Percentiles rank a stretch among this genome's conserved stretches.
Evolutionary conservation across 2,113 vertebrate genomes (phyloP).

Genomic region (Oncorhynchus kisutch): DNA sequence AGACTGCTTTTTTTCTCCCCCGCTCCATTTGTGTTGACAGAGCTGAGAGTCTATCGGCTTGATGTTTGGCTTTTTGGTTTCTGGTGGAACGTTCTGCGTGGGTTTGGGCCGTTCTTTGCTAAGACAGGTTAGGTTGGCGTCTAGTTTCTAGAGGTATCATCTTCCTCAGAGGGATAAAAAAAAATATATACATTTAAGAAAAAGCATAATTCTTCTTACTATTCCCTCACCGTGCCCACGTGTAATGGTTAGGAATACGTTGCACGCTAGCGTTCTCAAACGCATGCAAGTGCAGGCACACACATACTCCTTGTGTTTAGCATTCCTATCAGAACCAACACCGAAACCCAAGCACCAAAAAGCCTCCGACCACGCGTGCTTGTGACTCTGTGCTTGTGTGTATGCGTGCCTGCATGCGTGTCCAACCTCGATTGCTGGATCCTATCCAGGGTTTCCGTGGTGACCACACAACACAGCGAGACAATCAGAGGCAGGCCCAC

Average conservation of each 20-base stretch:
- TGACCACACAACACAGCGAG: conserved; percentile 82
- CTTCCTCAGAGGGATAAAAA: background rate
- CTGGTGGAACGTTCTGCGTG: conserved; percentile 25
- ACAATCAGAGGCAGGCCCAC: conserved; percentile 82
- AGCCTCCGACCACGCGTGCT: conserved; percentile 54
- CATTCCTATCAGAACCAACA: conserved; percentile 72
- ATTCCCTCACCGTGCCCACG: background rate
- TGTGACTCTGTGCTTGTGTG: conserved; percentile 21
- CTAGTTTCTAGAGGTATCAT: background rate
- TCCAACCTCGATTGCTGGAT: conserved; percentile 78
- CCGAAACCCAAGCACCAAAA: conserved; percentile 57
- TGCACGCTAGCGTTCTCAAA: conserved; percentile 13
- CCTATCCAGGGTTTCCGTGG: conserved; percentile 84
- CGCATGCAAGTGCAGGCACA: conserved; percentile 20
- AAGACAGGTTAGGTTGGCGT: conserved; percentile 35
- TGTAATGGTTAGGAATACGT: conserved; percentile 17
- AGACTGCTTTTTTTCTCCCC: background rate
- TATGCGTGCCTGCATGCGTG: conserved; percentile 63
- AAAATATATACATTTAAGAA: background rate
- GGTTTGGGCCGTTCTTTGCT: conserved; percentile 31
- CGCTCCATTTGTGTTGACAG: conserved; percentile 28
- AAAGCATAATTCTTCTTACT: background rate
- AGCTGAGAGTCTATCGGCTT: conserved; percentile 40
- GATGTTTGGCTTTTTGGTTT: conserved; percentile 29
- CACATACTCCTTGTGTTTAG: conserved; percentile 63